Base-by-base conservation (phyloP, 1,140 invertebrate species). In the Rhagoletis zephyria region DNA sequence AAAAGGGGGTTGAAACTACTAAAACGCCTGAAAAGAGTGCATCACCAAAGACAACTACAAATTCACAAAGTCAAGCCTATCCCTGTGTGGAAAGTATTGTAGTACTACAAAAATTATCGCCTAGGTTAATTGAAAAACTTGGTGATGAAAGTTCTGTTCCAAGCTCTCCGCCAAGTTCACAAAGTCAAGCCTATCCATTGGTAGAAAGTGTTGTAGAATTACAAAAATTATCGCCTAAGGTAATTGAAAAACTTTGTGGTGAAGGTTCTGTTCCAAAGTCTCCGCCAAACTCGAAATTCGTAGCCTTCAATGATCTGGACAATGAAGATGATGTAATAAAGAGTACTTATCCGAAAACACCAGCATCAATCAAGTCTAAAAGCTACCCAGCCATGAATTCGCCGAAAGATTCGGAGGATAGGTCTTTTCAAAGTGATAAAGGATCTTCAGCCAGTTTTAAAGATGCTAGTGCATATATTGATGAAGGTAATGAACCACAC, bases 261-360 rank as follows among this genome's bases (percentile, higher is more conserved):
- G 48, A 81, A 56, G 19, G 3, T 19, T 3, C 14, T 56, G 4
- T 9, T 6, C 1, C 6, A 16, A 45, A 4, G 14, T 56, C 74
- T 19, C 74, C 74, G 12, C 12, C 12, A n/a, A 81, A 81, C 19
- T 51, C 74, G 9, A 85, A 85, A 67, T 56, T 67, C 1, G 90
- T 92, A 0, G 63, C 45, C 16, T 92, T 92, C 3, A 85, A 48
- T 30, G 74, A n/a, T 40, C 40, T 64, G 6, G 16, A 4, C 9
- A 70, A 74, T 48, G 74, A 65, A 60, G 86, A 87, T 0, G 85
- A 89, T 3, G 42, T 16, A 7, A 70, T 45, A 0, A 92, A 92
- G 48, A 61, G 14, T 1, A 89, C 60, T 10, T 92, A 88, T 77
- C 91, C 91, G 1, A 92, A 91, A 87, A 92, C 91, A 6, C 91